Percentiles rank a stretch among this genome's conserved stretches.
phyloP scores from a whole-genome alignment of 2,888 invertebrate genomes.

The Notodonta ziczac region DNA sequence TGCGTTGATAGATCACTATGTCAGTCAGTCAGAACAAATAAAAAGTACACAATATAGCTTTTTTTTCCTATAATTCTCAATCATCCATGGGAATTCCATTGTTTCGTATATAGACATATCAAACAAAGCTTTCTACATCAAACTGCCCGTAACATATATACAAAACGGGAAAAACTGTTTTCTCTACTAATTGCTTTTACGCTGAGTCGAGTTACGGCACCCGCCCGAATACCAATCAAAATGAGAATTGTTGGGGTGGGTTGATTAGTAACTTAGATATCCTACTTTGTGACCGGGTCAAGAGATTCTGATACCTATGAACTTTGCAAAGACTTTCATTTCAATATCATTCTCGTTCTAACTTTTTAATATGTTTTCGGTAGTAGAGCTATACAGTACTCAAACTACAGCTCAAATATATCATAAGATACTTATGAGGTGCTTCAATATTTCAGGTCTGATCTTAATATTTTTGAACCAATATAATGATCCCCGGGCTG shows the following conservation, averaged over 20 bases:
- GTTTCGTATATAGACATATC: not conserved
- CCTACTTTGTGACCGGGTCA: not conserved
- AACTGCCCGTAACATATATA: slow-evolving; percentile 18
- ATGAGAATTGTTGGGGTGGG: slow-evolving; percentile 12
- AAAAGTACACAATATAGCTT: no score
- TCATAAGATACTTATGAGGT: no score
- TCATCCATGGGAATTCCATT: no score
- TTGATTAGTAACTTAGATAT: not conserved
- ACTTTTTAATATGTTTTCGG: no score
- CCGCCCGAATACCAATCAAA: slow-evolving; percentile 31
- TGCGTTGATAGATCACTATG: no score
- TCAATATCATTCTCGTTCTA: no score
- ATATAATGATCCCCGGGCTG: slow-evolving; percentile 14
- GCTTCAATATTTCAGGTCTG: no score
- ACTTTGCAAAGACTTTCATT: no score
- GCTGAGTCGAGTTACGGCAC: slow-evolving; percentile 24
- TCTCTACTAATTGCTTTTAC: slow-evolving; percentile 33
- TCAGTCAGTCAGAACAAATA: no score
- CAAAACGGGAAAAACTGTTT: slow-evolving; percentile 25
- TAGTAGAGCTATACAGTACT: no score
- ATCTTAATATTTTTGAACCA: not conserved
- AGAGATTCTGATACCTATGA: not conserved
- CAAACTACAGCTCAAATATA: no score
- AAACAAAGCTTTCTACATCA: not conserved
- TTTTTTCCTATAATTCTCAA: no score